Percentiles rank a stretch among this genome's conserved stretches.
Evolutionary conservation across 2,113 vertebrate genomes (phyloP).

Genomic region (Spea bombifrons): DNA sequence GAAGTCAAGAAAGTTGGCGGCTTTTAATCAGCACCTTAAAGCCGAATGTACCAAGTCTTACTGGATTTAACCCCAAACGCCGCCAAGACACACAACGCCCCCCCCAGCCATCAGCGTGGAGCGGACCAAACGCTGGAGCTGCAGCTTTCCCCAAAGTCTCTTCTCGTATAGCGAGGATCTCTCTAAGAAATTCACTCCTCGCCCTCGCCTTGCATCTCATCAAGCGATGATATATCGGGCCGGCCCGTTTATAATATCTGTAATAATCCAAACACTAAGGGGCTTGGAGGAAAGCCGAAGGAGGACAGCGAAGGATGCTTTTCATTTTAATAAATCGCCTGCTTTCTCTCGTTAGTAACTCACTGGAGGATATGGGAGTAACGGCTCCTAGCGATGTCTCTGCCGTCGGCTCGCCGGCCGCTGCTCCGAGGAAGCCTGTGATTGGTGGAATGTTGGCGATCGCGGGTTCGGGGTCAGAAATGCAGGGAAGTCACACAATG

Average conservation of each 20-base stretch:
- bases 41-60: no score
- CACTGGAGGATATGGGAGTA: no score
- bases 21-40: no score
- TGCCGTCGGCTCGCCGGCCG: neutral
- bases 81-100: no score
- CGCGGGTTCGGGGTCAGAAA: neutral
- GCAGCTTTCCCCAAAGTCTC: no score
- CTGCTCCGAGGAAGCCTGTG: neutral
- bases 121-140: no score
- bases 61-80: no score
- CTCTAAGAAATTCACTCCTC: no score
- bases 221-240: neutral
- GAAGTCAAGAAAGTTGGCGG: neutral
- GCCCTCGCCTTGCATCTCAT: neutral
- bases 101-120: no score
- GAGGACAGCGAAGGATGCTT: neutral
- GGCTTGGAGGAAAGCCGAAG: neutral
- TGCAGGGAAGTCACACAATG: slow-evolving; percentile 1
- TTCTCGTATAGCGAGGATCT: no score
- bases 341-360: neutral
- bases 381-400: no score
- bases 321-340: neutral
- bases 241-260: neutral
- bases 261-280: neutral
- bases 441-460: neutral